phyloP scores from a whole-genome alignment of 2,888 invertebrate genomes.

The Drosophila basisetae region DNA sequence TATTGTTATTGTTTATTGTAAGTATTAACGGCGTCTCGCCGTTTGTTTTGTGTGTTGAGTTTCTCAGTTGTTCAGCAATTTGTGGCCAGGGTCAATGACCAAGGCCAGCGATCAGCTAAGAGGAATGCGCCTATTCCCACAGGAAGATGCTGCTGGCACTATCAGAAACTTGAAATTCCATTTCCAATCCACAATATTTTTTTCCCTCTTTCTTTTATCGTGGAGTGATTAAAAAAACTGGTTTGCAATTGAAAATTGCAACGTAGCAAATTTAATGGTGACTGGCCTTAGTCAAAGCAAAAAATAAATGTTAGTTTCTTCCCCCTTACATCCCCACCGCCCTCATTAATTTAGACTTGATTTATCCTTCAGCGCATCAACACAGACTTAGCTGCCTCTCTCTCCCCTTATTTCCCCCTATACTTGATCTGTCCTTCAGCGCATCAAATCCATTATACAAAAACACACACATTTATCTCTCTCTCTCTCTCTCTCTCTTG shows the following conservation, averaged over 20 bases:
- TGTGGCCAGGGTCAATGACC: constrained; percentile 68
- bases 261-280: constrained; percentile 52
- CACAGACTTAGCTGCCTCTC: not conserved
- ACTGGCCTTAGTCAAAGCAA: constrained; percentile 63
- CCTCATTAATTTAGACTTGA: constrained; percentile 33
- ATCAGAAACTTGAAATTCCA: constrained; percentile 57
- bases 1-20: constrained; percentile 44
- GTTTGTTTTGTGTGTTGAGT: constrained; percentile 22
- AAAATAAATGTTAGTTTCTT: constrained; percentile 33
- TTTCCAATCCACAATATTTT: constrained; percentile 23
- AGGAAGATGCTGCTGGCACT: constrained; percentile 53
- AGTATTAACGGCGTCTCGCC: constrained; percentile 39
- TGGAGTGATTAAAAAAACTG: constrained; percentile 61
- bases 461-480: not conserved
- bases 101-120: constrained; percentile 25
- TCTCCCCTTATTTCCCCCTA: constrained; percentile 2
- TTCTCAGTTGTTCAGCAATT: constrained; percentile 8
- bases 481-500: not conserved
- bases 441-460: constrained; percentile 49
- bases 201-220: constrained; percentile 12
- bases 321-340: not conserved
- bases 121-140: constrained; percentile 49
- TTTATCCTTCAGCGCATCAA: constrained; percentile 61
- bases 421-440: constrained; percentile 58
- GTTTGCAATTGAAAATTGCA: constrained; percentile 61